Conservation (phyloP, 2,888 invertebrate genomes). For the Ethmia dodecea region DNA sequence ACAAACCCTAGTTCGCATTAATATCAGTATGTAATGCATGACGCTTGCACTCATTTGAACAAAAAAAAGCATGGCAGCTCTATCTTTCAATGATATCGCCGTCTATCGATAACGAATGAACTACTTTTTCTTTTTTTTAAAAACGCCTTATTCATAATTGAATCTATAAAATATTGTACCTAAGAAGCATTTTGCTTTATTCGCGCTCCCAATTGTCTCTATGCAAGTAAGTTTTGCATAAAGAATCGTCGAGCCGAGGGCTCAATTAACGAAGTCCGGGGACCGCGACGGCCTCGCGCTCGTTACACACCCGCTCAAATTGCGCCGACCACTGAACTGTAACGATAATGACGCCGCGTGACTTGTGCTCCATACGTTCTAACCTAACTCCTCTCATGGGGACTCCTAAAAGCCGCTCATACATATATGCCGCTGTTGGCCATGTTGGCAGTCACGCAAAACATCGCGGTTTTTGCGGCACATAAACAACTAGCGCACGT, state of each 20-base stretch:
- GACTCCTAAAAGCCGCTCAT: slow-evolving; percentile 61
- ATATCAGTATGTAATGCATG: too few relatives aligned
- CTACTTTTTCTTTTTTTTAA: too few relatives aligned
- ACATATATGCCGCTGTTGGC: slow-evolving; percentile 37
- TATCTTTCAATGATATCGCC: too few relatives aligned
- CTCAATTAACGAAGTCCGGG: slow-evolving; percentile 56
- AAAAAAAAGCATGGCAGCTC: too few relatives aligned
- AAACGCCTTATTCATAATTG: too few relatives aligned
- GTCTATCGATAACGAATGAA: too few relatives aligned
- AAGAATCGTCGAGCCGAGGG: slow-evolving; percentile 44
- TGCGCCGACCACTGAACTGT: slow-evolving; percentile 59
- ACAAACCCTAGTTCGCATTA: too few relatives aligned
- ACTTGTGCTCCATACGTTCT: slow-evolving; percentile 53
- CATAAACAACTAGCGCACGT: slow-evolving; percentile 71
- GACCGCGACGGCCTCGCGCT: slow-evolving; percentile 50
- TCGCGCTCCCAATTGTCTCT: too few relatives aligned
- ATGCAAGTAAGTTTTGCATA: slow-evolving; percentile 31
- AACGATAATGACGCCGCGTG: slow-evolving; percentile 63
- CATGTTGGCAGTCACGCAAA: slow-evolving; percentile 68
- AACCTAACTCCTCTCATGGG: slow-evolving; percentile 65
- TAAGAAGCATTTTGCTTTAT: too few relatives aligned
- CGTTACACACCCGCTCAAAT: slow-evolving; percentile 60
- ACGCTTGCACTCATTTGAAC: too few relatives aligned
- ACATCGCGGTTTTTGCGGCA: slow-evolving; percentile 67
- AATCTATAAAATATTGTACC: too few relatives aligned